Evolutionary conservation across 2,797 vertebrate species (phyloP).

Genomic region (Sparus aurata): DNA sequence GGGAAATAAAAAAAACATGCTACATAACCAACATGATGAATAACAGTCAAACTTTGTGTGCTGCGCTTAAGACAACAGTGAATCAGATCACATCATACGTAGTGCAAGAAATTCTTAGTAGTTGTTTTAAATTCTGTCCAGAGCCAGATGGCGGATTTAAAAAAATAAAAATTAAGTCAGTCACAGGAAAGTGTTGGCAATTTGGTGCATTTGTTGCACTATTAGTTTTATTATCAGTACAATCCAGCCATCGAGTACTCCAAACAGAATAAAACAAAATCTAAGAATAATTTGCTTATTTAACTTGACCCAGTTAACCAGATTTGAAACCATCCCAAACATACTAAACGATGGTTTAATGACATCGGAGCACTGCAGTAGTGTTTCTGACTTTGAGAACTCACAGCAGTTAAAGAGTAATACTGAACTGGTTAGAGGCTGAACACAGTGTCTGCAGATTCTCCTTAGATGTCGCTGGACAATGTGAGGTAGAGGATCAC

Average conservation of each 20-base stretch:
- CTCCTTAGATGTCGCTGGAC: constrained; percentile 67
- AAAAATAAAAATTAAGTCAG: not conserved
- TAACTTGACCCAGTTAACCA: constrained; percentile 36
- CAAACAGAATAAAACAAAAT: constrained; percentile 41
- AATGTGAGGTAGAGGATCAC: constrained; percentile 87
- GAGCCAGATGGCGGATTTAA: not conserved
- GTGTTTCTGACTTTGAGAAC: constrained; percentile 60
- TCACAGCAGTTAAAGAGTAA: constrained; percentile 69
- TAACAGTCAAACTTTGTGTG: constrained; percentile 72
- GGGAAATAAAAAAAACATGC: constrained; percentile 48
- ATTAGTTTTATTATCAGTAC: constrained; percentile 18
- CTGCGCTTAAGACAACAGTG: constrained; percentile 75
- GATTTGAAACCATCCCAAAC: constrained; percentile 29
- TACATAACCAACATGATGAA: constrained; percentile 56
- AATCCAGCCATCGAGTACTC: not conserved
- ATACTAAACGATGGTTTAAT: constrained; percentile 43
- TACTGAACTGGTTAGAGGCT: constrained; percentile 72
- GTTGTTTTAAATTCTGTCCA: constrained; percentile 33
- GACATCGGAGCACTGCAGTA: constrained; percentile 58
- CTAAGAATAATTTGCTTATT: constrained; percentile 58
- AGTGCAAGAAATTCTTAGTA: constrained; percentile 59
- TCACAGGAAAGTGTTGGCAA: not conserved
- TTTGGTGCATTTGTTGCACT: constrained; percentile 1
- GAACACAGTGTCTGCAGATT: constrained; percentile 62
- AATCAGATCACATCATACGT: constrained; percentile 34